phyloP scores from a whole-genome alignment of 2,797 vertebrate species.

The Pantherophis alleghaniensis region DNA sequence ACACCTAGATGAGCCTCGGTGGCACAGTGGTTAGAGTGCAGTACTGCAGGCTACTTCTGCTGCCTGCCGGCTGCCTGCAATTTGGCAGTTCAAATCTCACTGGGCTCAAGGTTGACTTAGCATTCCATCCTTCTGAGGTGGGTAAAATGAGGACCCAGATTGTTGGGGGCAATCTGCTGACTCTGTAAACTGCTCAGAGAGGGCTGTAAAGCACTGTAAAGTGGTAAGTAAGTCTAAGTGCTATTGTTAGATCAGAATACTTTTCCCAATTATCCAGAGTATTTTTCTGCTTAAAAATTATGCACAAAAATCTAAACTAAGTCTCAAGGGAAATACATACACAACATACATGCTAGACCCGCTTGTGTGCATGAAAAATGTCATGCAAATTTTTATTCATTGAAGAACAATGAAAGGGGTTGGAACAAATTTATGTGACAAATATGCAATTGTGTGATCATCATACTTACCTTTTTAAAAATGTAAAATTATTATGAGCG shows the following conservation, averaged over 20 bases:
- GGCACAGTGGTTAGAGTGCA: no score
- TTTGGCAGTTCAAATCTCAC: no score
- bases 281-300: background rate
- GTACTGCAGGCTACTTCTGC: no score
- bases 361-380: background rate
- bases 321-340: background rate
- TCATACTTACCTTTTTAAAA: background rate
- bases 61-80: no score
- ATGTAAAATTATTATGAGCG: background rate
- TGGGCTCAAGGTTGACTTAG: no score
- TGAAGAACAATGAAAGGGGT: background rate
- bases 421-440: background rate
- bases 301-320: background rate
- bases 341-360: background rate
- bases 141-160: no score
- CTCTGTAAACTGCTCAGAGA: no score
- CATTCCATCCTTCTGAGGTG: no score
- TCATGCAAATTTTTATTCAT: background rate
- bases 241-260: background rate
- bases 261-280: background rate
- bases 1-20: background rate
- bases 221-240: no score
- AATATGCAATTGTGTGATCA: background rate
- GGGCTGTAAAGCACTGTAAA: no score
- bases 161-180: no score